Percentiles rank a stretch among this genome's conserved stretches.
These are phyloP conservation scores for Torymus auratus DNA, from an alignment of 2,888 invertebrate species.

Conservation along the genomic window DNA sequence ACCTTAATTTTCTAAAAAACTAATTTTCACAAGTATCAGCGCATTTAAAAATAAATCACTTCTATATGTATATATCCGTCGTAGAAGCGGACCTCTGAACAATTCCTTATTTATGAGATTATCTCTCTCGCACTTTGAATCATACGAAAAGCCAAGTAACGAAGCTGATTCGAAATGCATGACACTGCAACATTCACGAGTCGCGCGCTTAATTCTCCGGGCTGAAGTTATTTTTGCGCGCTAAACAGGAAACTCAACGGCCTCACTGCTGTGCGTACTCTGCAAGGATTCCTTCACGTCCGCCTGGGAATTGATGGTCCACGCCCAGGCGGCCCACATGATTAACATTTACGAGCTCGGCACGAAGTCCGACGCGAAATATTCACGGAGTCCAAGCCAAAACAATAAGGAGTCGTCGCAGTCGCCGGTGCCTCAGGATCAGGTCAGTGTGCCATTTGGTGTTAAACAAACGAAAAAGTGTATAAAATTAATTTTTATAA, in stretches of 20 bases:
- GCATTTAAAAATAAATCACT: too few relatives aligned
- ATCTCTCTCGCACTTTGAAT: not conserved
- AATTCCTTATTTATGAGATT: too few relatives aligned
- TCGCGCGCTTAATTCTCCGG: not conserved
- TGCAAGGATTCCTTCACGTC: constrained; percentile 83
- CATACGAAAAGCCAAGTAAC: too few relatives aligned
- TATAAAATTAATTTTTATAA: too few relatives aligned
- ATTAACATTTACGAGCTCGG: constrained; percentile 83
- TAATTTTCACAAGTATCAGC: too few relatives aligned
- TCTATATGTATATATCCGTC: too few relatives aligned
- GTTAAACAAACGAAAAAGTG: too few relatives aligned
- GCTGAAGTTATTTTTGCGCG: not conserved
- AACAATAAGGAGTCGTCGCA: constrained; percentile 70
- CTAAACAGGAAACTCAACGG: constrained; percentile 70
- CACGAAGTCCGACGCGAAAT: constrained; percentile 69
- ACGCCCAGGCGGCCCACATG: constrained; percentile 84
- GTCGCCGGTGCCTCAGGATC: constrained; percentile 61
- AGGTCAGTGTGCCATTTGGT: constrained; percentile 11
- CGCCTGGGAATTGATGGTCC: constrained; percentile 84
- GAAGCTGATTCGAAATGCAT: not conserved
- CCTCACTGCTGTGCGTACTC: constrained; percentile 81
- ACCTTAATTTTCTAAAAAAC: too few relatives aligned
- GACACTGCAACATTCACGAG: not conserved
- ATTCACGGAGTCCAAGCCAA: constrained; percentile 69
- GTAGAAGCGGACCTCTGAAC: too few relatives aligned